Conservation (phyloP, 2,888 invertebrate species). For the Aspidapion aeneum region DNA sequence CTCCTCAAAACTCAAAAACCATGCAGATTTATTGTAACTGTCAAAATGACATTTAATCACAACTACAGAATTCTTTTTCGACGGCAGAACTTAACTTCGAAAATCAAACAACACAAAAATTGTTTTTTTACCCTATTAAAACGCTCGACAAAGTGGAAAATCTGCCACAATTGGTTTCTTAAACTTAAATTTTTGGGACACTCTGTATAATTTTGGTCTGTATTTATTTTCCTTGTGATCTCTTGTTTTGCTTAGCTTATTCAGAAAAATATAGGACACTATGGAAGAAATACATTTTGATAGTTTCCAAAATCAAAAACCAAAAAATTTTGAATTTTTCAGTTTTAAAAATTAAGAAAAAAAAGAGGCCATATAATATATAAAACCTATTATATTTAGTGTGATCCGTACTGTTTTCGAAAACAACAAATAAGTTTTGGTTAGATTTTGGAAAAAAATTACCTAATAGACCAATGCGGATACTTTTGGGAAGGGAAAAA, state of each 20-base stretch:
- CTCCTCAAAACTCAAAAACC: too few species aligned
- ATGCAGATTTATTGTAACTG: too few species aligned
- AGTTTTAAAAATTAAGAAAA: not conserved
- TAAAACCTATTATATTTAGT: not conserved
- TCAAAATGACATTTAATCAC: too few species aligned
- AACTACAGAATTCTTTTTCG: too few species aligned
- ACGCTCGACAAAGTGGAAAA: too few species aligned
- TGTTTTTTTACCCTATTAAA: too few species aligned
- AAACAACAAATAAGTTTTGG: not conserved
- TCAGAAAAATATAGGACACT: not conserved
- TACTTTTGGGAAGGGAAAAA: too few species aligned
- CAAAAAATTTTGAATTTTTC: not conserved
- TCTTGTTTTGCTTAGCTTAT: constrained; percentile 30
- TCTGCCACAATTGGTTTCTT: too few species aligned
- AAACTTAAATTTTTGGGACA: not conserved
- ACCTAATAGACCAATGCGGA: too few species aligned
- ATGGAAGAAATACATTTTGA: not conserved
- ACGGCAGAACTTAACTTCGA: too few species aligned
- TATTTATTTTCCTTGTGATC: constrained; percentile 41
- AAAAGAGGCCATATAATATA: not conserved
- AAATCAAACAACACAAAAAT: too few species aligned
- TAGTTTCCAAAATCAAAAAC: not conserved
- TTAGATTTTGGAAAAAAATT: not conserved
- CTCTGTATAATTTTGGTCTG: constrained; percentile 11
- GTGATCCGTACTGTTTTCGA: not conserved